Conservation (phyloP, 2,888 invertebrate species). For the Macrophya alboannulata region DNA sequence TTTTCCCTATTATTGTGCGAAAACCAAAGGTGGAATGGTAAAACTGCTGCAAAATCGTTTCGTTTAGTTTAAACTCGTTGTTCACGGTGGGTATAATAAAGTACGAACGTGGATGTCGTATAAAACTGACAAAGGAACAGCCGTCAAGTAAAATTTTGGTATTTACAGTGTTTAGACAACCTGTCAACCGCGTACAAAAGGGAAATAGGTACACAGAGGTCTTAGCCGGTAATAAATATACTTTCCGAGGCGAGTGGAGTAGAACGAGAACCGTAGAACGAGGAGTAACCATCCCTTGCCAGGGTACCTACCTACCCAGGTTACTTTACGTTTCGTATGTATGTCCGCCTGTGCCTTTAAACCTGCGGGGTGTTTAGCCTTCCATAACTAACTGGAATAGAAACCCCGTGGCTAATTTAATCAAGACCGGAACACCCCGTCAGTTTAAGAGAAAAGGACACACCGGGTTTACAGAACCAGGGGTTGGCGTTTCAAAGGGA, state of each 20-base stretch:
- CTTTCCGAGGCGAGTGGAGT: neutral
- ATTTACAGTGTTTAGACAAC: conserved; percentile 76
- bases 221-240: conserved; percentile 64
- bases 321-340: neutral
- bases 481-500: neutral
- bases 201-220: conserved; percentile 58
- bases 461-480: neutral
- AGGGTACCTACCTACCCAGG: neutral
- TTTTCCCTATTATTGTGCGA: conserved; percentile 68
- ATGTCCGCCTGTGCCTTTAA: neutral
- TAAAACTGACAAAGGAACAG: conserved; percentile 40
- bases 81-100: neutral
- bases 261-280: neutral
- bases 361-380: conserved; percentile 6
- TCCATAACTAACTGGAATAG: conserved; percentile 38
- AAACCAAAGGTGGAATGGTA: conserved; percentile 65
- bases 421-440: conserved; percentile 59
- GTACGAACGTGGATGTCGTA: neutral
- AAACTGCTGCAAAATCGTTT: neutral
- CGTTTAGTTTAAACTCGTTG: neutral
- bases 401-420: conserved; percentile 62
- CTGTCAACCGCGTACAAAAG: conserved; percentile 72
- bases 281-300: neutral
- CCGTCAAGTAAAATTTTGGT: conserved; percentile 67
- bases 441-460: conserved; percentile 33